Base-by-base conservation (phyloP, 2,888 invertebrate genomes). In the Apeira syringaria region DNA sequence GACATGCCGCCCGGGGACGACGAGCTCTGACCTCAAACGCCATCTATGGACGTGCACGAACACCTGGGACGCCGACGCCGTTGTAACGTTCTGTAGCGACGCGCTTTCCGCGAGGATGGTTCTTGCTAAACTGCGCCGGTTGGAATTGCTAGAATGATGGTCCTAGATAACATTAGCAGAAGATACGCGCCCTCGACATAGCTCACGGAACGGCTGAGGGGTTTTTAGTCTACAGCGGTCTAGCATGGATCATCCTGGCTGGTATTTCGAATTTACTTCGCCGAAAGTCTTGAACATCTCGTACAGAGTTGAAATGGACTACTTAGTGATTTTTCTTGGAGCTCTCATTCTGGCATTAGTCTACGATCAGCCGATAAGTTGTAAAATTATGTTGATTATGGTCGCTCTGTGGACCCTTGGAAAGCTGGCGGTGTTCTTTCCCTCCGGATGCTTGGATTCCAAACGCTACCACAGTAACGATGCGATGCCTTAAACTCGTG, bases 1-100 rank as follows among this genome's bases (percentile, higher is more conserved):
- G 88, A 88, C 43, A 69, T 87, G 73, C 76, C 76, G 57, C 74
- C 79, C 4, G 80, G 74, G 48, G 87, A 87, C 44, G 86, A 87
- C 56, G 89, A 86, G 61, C 54, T 80, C 40, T 87, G 74, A 84
- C 65, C 30, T 10, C 2, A 20, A 5, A 7, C 2, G 5, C 20
- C 20, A 2, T 5, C 20, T n/a, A n/a, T 22, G 1, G 2, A 17
- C 17, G 6, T 6, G 17, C 1, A 4, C 1, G 17, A 17, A 2
- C 17, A 5, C 15, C 1, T 17, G 9, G 40, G 31, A 12, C 17
- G 40, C 10, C 34, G 39, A 22, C 38, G 22, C 5, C 12, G 1
- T 13, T 24, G 44, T 34, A 38, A 26, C 33, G 44, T 27, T n/a
- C 3, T 20, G 22, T 22, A 28, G n/a, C n/a, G 30, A 25, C 20